Percentiles rank a stretch among this genome's conserved stretches.
Evolutionary conservation across 2,797 vertebrate species (phyloP).

Genomic region (Bufotes viridis): DNA sequence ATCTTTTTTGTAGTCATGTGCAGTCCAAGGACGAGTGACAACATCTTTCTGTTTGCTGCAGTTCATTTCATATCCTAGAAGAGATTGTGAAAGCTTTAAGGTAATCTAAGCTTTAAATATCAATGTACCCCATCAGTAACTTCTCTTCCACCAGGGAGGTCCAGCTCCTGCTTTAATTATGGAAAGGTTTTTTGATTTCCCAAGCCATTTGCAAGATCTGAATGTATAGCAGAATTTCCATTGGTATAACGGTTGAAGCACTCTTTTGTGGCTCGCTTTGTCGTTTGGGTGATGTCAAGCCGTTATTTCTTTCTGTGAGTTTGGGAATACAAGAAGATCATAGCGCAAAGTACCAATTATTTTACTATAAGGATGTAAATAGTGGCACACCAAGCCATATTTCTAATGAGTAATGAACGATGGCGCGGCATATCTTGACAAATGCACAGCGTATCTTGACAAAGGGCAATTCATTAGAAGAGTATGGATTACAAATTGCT

Average conservation of each 20-base stretch:
- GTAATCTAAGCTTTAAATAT: constrained; percentile 71
- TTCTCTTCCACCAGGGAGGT: constrained; percentile 67
- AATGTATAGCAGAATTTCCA: constrained; percentile 64
- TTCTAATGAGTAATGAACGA: constrained; percentile 80
- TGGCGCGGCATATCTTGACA: constrained; percentile 77
- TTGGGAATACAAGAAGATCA: constrained; percentile 65
- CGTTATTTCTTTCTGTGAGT: constrained; percentile 64
- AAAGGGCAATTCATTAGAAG: constrained; percentile 75
- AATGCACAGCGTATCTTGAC: constrained; percentile 76
- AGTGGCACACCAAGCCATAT: constrained; percentile 75
- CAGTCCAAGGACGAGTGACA: constrained; percentile 45
- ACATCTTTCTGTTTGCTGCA: constrained; percentile 61
- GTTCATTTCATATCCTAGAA: constrained; percentile 65
- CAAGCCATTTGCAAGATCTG: constrained; percentile 67
- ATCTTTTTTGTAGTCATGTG: background rate
- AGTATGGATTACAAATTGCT: constrained; percentile 70
- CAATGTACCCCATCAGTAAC: constrained; percentile 65
- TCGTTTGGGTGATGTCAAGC: constrained; percentile 66
- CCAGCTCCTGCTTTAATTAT: constrained; percentile 68
- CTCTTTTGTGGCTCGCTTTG: constrained; percentile 60
- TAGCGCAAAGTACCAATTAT: constrained; percentile 73
- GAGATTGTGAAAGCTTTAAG: constrained; percentile 66
- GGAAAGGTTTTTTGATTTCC: constrained; percentile 66
- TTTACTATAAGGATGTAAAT: constrained; percentile 76
- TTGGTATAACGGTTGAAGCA: constrained; percentile 62